Conservation (phyloP, 2,113 vertebrate genomes). For the Halichoerus grypus region DNA sequence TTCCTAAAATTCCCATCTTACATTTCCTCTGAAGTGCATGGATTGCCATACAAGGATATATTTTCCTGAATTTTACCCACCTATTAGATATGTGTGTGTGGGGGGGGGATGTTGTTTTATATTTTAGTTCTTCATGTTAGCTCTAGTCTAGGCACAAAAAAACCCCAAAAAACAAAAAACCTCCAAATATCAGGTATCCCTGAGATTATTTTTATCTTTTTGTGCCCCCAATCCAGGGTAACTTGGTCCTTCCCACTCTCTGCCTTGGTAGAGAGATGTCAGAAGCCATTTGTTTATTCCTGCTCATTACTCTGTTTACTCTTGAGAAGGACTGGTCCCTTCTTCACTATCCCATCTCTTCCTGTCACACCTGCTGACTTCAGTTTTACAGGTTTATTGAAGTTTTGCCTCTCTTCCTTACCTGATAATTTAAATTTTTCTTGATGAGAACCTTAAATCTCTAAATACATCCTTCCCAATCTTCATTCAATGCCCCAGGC, state of each 20-base stretch:
- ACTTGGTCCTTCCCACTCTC: neutral
- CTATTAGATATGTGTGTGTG: neutral
- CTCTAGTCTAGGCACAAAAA: neutral
- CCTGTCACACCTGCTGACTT: neutral
- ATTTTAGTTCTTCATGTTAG: neutral
- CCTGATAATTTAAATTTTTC: neutral
- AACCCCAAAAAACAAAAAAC: neutral
- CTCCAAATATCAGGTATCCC: neutral
- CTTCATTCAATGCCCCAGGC: neutral
- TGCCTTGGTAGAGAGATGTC: neutral
- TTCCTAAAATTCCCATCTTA: slow-evolving; percentile 3
- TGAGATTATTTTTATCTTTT: neutral
- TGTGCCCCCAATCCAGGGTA: neutral
- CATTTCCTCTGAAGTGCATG: neutral
- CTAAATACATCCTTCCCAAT: neutral
- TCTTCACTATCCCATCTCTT: neutral
- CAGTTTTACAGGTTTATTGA: neutral
- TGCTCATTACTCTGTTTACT: neutral
- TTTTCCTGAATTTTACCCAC: neutral
- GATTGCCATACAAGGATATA: neutral
- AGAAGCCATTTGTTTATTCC: neutral
- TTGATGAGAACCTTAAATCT: neutral
- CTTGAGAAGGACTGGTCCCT: neutral
- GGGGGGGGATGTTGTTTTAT: neutral
- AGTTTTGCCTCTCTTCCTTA: neutral